Evolutionary conservation across 2,797 vertebrate species (phyloP).

Genomic region (Rhyacichthys aspro): DNA sequence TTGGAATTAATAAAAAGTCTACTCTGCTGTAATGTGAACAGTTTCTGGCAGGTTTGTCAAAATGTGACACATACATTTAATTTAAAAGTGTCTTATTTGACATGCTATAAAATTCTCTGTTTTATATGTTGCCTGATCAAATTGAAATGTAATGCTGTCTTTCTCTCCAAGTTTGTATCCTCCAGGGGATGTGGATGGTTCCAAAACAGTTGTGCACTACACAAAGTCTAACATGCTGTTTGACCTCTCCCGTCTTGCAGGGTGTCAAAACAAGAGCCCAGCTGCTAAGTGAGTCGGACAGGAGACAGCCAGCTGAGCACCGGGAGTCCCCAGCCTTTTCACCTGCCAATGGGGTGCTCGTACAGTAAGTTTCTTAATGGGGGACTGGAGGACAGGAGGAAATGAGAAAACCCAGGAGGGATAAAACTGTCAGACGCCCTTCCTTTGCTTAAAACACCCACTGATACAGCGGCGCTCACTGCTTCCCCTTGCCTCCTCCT

Average conservation of each 20-base stretch:
- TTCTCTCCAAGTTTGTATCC: slow-evolving; percentile 18
- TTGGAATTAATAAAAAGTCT: slow-evolving; percentile 37
- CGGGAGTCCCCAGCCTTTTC: slow-evolving; percentile 31
- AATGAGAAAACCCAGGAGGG: slow-evolving; percentile 16
- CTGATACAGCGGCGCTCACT: slow-evolving; percentile 4
- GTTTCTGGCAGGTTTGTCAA: too few species aligned
- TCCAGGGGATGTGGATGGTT: not conserved
- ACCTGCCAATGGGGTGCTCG: slow-evolving; percentile 22
- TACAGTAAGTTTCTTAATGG: slow-evolving; percentile 41
- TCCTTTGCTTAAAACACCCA: slow-evolving; percentile 28
- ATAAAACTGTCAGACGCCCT: slow-evolving; percentile 41
- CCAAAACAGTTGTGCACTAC: slow-evolving; percentile 27
- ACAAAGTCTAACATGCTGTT: slow-evolving; percentile 35
- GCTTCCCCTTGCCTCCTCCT: slow-evolving; percentile 33
- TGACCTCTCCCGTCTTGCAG: slow-evolving; percentile 43
- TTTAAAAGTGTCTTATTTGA: too few species aligned
- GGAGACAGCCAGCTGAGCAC: slow-evolving; percentile 48
- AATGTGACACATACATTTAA: not conserved
- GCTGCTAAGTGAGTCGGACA: slow-evolving; percentile 33
- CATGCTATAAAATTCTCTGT: not conserved
- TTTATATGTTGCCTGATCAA: slow-evolving; percentile 15
- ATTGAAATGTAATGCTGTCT: slow-evolving; percentile 21
- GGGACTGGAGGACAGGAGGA: slow-evolving; percentile 2
- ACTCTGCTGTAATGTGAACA: too few species aligned
- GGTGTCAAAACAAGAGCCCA: slow-evolving; percentile 47